These are phyloP conservation scores for Oegoconia quadripuncta DNA, from an alignment of 2,888 invertebrate species.

Conservation along the genomic window DNA sequence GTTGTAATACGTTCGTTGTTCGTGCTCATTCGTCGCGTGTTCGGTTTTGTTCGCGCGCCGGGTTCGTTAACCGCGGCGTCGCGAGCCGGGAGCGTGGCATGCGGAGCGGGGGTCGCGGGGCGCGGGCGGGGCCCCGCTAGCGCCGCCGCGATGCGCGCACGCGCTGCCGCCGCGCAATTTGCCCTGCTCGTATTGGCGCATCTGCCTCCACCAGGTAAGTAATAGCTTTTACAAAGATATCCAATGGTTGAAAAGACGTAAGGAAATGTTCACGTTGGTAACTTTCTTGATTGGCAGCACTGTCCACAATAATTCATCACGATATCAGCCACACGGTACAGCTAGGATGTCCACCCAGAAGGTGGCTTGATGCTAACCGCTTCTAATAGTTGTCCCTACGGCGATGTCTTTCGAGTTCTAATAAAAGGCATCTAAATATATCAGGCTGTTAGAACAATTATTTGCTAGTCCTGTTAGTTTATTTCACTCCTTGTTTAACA, in stretches of 20 bases:
- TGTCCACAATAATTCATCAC: not conserved
- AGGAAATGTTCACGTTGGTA: too few species aligned
- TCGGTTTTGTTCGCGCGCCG: constrained; percentile 14
- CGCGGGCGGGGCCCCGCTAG: constrained; percentile 52
- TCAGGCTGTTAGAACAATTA: too few species aligned
- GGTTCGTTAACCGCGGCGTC: constrained; percentile 25
- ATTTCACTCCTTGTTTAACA: too few species aligned
- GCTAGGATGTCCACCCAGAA: too few species aligned
- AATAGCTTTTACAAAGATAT: not conserved
- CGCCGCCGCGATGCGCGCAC: constrained; percentile 52
- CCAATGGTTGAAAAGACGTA: not conserved
- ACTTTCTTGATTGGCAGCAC: too few species aligned
- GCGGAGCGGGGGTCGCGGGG: constrained; percentile 30
- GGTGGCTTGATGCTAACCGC: too few species aligned
- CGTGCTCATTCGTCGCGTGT: not conserved
- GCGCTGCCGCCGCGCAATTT: constrained; percentile 46
- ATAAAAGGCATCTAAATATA: too few species aligned
- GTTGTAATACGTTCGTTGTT: too few species aligned
- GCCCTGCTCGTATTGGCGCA: constrained; percentile 58
- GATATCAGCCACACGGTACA: not conserved
- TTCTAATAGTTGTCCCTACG: too few species aligned
- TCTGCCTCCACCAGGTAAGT: constrained; percentile 54
- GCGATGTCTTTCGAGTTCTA: too few species aligned
- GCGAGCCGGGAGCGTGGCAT: constrained; percentile 30
- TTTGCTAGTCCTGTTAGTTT: too few species aligned